Evolutionary conservation across 2,113 vertebrate species (phyloP), one percentile per base, ranked within the genome.

Genomic region (Grantiella picta): DNA sequence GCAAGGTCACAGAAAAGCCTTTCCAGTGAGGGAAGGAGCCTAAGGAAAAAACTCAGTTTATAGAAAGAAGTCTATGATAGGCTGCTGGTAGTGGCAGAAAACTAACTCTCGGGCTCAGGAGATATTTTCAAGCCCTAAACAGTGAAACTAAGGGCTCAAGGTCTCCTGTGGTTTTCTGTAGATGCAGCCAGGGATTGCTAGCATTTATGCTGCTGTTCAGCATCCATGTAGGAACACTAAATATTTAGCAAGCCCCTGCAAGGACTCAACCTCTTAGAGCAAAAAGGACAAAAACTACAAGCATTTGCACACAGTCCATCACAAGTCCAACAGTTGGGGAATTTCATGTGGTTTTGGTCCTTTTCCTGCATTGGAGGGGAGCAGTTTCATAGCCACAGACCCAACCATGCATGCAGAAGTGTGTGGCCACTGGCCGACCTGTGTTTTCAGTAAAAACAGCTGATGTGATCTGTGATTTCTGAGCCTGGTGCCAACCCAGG

Each of bases 361-460:
- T 82, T 70, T 75, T 76, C 70, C 85, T 93, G 76, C 44, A 16
- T 47, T 73, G 92, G 79, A 92, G 50, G 49, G 52, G 85, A 90
- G 88, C 88, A 95, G 81, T 52, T 86, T 89, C 86, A 69, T 70
- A 69, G 53, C 71, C 70, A 57, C 31, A 95, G 92, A 79, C 92
- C 73, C 92, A 96, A 60, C 81, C 95, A 60, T 73, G 87, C 82
- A 92, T 80, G 92, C 12, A 94, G 93, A 94, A 95, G 95, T 95
- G 94, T 92, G 94, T 79, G 95, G 97, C 92, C 89, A 92, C 54
- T 94, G 92, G 93, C 93, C 45, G 89, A 95, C 88, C 82, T 36
- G 42, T 96, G 93, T 96, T 97, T 96, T 97, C 89, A 94, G 96
- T 94, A 86, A 72, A 72, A 93, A 96, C 96, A 97, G 96, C 96